Conservation (phyloP, 2,888 invertebrate species). For the Scaptomyza cyrtandrae region DNA sequence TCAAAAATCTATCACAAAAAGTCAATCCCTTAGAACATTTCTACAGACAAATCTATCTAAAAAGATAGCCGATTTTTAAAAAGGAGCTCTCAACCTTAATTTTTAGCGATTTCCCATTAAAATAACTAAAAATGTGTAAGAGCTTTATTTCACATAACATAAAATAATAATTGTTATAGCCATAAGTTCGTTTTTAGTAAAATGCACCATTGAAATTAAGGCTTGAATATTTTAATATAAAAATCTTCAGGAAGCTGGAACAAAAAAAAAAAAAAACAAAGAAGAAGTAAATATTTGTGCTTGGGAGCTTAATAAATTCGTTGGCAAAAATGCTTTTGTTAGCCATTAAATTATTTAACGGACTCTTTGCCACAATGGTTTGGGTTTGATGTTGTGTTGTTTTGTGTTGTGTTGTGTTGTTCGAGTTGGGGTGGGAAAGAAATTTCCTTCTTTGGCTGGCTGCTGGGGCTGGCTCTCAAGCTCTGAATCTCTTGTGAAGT, state of each 20-base stretch:
- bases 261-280: slow-evolving; percentile 24
- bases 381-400: background rate
- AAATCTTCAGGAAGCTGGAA: slow-evolving; percentile 16
- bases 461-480: slow-evolving; percentile 24
- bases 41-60: no score
- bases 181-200: background rate
- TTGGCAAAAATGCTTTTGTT: slow-evolving; percentile 70
- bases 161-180: no score
- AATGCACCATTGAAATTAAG: background rate
- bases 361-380: slow-evolving; percentile 31
- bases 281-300: slow-evolving; percentile 57
- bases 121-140: no score
- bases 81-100: no score
- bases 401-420: background rate
- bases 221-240: slow-evolving; percentile 16
- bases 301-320: slow-evolving; percentile 69
- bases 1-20: no score
- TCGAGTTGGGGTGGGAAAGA: slow-evolving; percentile 8
- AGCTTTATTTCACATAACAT: no score
- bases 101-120: no score
- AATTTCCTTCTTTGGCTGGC: slow-evolving; percentile 20
- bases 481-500: slow-evolving; percentile 1
- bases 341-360: slow-evolving; percentile 73
- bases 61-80: no score
- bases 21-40: no score